Evolutionary conservation across 2,888 invertebrate genomes (phyloP), one percentile per base, ranked within the genome.

Genomic region (Hypena proboscidalis): DNA sequence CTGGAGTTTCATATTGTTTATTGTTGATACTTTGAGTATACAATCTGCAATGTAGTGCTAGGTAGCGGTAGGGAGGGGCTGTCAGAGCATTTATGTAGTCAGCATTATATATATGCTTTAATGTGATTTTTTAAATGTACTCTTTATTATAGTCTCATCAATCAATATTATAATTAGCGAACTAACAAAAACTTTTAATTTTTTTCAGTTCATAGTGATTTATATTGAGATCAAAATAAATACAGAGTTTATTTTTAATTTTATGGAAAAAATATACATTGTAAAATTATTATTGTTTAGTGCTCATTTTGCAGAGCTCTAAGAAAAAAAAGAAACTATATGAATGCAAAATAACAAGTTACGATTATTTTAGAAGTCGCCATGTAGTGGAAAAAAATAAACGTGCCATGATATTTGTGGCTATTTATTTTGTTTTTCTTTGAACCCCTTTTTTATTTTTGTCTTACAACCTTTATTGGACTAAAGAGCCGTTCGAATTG

Each of bases 371-470:
- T 91, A 91, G 91, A 90, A 88, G 85, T 88, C 88, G 88, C 91
- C 91, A 91, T 91, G 91, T 91, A 91, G 91, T 91, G 91, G 90
- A 91, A 89, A 91, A 89, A 88, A 91, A 91, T 91, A 91, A 91
- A 91, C 90, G 91, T 91, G 91, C 91, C 91, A 91, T 91, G 90
- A 90, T 90, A 90, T 90, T 90, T 90, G 90, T 90, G 90, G 90
- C 90, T 88, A 87, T 48, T 52, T 37, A 59, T 41, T 70, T 77
- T 73, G 82, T 86, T 86, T 73, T 75, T 80, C n/a, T 83, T 70
- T 44, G 41, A 44, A 41, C 37, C 42, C 49, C 50, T 41, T 39
- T 42, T 37, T 45, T 39, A 31, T 5, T 38, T 29, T 14, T 22
- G 7, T 14, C 20, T 30, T 27, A 14, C 19, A 23, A 17, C 15